Evolutionary conservation across 2,888 invertebrate species (phyloP).

Genomic region (Tenthredo scrophulariae): DNA sequence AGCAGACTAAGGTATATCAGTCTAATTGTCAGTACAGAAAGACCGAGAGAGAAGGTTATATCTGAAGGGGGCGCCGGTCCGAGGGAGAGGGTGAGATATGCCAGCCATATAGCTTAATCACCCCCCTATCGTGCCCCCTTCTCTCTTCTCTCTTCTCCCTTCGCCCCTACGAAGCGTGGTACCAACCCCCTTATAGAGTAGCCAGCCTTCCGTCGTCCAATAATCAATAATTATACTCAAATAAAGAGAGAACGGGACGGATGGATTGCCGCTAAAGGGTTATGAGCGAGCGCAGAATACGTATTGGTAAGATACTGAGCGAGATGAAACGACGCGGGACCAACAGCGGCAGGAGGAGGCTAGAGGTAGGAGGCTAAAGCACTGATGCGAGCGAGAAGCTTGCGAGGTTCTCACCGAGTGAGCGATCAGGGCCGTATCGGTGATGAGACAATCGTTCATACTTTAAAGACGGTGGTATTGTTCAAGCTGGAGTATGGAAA

Average conservation of each 20-base stretch:
- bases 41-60: slow-evolving; percentile 75
- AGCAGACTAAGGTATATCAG: slow-evolving; percentile 79
- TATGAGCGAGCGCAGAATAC: slow-evolving; percentile 68
- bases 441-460: slow-evolving; percentile 1
- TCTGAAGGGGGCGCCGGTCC: slow-evolving; percentile 66
- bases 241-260: slow-evolving; percentile 79
- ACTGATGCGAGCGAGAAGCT: slow-evolving; percentile 71
- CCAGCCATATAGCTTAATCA: slow-evolving; percentile 82
- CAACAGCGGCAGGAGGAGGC: slow-evolving; percentile 53
- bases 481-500: neutral
- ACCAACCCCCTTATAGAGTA: slow-evolving; percentile 68
- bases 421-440: slow-evolving; percentile 58
- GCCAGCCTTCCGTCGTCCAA: slow-evolving; percentile 78
- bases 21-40: slow-evolving; percentile 79
- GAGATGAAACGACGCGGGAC: slow-evolving; percentile 61
- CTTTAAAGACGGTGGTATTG: neutral
- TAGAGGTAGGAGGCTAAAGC: slow-evolving; percentile 64
- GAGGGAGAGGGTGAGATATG: slow-evolving; percentile 78
- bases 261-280: slow-evolving; percentile 75
- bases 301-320: slow-evolving; percentile 72
- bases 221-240: slow-evolving; percentile 84
- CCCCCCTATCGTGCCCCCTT: slow-evolving; percentile 72
- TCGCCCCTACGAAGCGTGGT: slow-evolving; percentile 63
- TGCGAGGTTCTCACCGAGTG: slow-evolving; percentile 63
- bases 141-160: slow-evolving; percentile 63